Conservation (phyloP, 1,140 invertebrate genomes). For the Drosophila pectinifera region DNA sequence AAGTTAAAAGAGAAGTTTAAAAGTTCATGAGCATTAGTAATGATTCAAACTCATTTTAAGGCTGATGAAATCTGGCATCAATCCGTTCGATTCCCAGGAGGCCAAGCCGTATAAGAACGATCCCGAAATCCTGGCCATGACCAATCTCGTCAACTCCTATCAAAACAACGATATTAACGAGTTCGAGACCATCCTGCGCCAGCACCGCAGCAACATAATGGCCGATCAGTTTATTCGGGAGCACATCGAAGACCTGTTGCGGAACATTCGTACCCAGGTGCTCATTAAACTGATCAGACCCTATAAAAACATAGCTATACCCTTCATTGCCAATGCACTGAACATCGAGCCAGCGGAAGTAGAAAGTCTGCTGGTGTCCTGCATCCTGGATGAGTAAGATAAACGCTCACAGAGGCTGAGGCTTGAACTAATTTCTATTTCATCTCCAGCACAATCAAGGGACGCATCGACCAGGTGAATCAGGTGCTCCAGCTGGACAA, state of each 20-base stretch:
- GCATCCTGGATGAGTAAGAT: slow-evolving; percentile 97
- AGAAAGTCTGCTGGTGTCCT: slow-evolving; percentile 98
- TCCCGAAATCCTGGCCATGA: slow-evolving; percentile 99
- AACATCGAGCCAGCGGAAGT: slow-evolving; percentile 99
- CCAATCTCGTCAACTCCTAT: slow-evolving; percentile 98
- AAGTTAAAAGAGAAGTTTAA: slow-evolving; percentile 11
- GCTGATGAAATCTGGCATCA: slow-evolving; percentile 99
- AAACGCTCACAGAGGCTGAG: neutral
- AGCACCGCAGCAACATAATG: slow-evolving; percentile 99
- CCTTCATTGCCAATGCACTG: slow-evolving; percentile 98
- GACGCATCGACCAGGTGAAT: slow-evolving; percentile 98
- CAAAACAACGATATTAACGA: slow-evolving; percentile 99
- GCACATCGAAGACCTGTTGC: slow-evolving; percentile 98
- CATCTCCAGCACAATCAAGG: slow-evolving; percentile 93
- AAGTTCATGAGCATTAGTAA: neutral
- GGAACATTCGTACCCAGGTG: slow-evolving; percentile 99
- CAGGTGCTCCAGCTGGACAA: slow-evolving; percentile 96
- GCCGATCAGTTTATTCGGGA: slow-evolving; percentile 99
- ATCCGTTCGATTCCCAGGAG: slow-evolving; percentile 99
- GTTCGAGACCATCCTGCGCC: slow-evolving; percentile 98
- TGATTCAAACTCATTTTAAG: slow-evolving; percentile 85
- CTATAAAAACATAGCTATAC: slow-evolving; percentile 99
- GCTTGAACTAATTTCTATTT: slow-evolving; percentile 47
- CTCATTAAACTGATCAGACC: slow-evolving; percentile 99
- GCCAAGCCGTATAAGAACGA: slow-evolving; percentile 99